Evolutionary conservation across 2,113 vertebrate species (phyloP).

Genomic region (Chloropsis hardwickii): DNA sequence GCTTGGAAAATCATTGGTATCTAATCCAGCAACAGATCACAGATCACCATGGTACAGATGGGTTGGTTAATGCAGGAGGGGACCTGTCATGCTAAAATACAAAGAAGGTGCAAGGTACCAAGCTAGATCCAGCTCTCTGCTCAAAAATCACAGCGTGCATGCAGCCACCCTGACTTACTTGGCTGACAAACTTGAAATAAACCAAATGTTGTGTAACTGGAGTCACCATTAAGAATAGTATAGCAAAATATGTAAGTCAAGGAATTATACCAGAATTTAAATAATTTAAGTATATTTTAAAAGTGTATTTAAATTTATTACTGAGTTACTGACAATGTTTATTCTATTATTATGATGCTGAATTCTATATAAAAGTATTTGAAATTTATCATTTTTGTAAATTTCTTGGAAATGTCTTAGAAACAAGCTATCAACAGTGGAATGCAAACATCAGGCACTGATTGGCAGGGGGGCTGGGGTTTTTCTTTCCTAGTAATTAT

Average conservation of each 20-base stretch:
- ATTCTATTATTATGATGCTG: background rate
- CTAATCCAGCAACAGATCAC: background rate
- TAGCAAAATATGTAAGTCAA: background rate
- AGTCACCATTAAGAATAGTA: background rate
- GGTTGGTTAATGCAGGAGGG: background rate
- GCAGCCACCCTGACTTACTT: background rate
- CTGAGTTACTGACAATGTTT: background rate
- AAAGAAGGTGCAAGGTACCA: background rate
- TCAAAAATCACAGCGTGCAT: background rate
- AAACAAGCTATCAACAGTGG: background rate
- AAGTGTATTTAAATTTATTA: background rate
- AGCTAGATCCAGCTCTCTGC: background rate
- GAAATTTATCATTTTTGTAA: background rate
- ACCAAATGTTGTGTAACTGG: background rate
- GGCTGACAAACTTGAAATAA: background rate
- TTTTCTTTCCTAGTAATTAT: background rate
- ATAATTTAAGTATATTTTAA: background rate
- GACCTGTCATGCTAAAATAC: background rate
- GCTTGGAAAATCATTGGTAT: background rate
- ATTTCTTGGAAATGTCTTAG: background rate
- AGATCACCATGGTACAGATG: background rate
- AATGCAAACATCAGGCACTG: background rate
- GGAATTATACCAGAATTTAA: background rate
- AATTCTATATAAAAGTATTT: background rate
- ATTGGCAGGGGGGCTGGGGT: accelerated